phyloP scores from a whole-genome alignment of 2,888 invertebrate genomes.

The Lepidocyrtoides sp. region DNA sequence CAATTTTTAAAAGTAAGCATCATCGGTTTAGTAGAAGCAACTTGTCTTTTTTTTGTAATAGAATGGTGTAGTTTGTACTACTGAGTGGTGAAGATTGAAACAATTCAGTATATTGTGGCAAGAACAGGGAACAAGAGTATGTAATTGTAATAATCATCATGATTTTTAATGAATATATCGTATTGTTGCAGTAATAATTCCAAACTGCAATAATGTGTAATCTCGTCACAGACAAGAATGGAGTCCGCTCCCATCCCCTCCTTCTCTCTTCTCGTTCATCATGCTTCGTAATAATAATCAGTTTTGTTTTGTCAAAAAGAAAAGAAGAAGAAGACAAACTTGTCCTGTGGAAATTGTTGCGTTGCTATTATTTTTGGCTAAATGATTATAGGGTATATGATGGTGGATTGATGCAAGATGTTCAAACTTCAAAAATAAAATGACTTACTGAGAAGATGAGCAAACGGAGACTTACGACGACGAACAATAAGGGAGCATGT shows the following conservation, averaged over 20 bases:
- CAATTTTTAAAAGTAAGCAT: not conserved
- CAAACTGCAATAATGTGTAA: conserved; percentile 43
- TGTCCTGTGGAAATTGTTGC: conserved; percentile 38
- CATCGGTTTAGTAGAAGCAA: conserved; percentile 27
- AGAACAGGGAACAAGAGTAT: not conserved
- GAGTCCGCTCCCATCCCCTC: conserved; percentile 35
- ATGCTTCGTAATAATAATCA: not conserved
- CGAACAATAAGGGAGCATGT: not conserved
- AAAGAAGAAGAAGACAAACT: conserved; percentile 52
- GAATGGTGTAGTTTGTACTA: not conserved
- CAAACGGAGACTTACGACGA: not conserved
- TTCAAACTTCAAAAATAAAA: not conserved
- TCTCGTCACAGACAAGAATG: conserved; percentile 4
- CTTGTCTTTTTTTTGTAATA: not conserved
- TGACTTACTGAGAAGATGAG: not conserved
- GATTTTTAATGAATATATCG: conserved; percentile 49
- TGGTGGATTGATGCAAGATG: conserved; percentile 28
- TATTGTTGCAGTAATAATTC: conserved; percentile 52
- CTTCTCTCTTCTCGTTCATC: conserved; percentile 21
- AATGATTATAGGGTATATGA: conserved; percentile 56
- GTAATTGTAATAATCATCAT: conserved; percentile 13
- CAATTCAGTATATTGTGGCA: conserved; percentile 6
- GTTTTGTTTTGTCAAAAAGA: conserved; percentile 35
- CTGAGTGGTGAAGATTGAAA: conserved; percentile 46
- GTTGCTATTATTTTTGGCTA: conserved; percentile 56